Base-by-base conservation (phyloP, 2,113 vertebrate genomes). In the Psilopsiagon aurifrons region DNA sequence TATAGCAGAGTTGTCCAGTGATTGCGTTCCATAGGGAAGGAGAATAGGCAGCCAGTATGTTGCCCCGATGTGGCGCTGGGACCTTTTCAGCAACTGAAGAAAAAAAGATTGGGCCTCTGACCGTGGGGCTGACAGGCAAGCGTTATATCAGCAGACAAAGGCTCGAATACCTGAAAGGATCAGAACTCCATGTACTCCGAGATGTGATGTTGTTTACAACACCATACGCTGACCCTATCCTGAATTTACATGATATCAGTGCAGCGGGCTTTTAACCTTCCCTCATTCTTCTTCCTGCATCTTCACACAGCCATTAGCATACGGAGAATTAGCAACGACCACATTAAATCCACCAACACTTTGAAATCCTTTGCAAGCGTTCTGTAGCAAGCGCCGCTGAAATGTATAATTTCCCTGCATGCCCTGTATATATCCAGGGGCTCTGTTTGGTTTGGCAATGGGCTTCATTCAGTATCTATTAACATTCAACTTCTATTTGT, bases 1-100 rank as follows among this genome's bases (percentile, higher is more conserved):
- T 99, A 99, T 99, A 97, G 98, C 98, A 44, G 98, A 97, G 97
- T 98, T 98, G 99, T 99, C 98, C 98, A 90, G 98, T 99, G 99
- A 99, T 99, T 99, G 98, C 98, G 98, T 99, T 98, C 98, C 95
- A 97, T 93, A 94, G 98, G 98, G 98, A 98, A 97, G 96, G 96
- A 98, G 98, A 99, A 99, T 98, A 98, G 98, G 98, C 97, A 98
- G 98, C 94, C 98, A 97, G 98, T 98, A 87, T 98, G 98, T 97
- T 95, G 98, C 97, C 98, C 98, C 94, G 98, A 98, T 95, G 98
- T 93, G 98, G 96, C 97, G 97, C 98, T 98, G 97, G 98, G 98
- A 98, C 97, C 98, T 97, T 98, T 98, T 98, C 98, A 98, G 97
- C 95, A 87, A 80, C 59, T 28, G 83, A 97, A 98, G 98, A 98